Evolutionary conservation across 2,113 vertebrate species (phyloP).

Genomic region (Caretta caretta): DNA sequence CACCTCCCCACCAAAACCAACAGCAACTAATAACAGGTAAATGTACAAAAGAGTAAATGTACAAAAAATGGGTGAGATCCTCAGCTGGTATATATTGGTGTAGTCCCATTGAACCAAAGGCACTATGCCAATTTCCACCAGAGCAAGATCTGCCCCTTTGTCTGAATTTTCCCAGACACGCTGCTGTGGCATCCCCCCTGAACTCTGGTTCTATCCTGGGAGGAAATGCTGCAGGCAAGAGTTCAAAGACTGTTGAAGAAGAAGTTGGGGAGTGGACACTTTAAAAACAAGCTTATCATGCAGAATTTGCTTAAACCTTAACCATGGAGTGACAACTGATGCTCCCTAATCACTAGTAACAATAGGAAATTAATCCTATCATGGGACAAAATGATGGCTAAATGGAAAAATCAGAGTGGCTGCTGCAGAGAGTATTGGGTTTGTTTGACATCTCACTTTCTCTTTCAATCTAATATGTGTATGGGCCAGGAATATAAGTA

Average conservation of each 20-base stretch:
- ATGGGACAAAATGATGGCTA: background rate
- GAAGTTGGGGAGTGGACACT: background rate
- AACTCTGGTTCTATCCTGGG: background rate
- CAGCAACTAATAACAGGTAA: slow-evolving; percentile 5
- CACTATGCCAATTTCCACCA: slow-evolving; percentile 57
- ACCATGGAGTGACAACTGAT: background rate
- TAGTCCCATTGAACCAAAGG: slow-evolving; percentile 43
- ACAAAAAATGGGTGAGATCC: slow-evolving; percentile 38
- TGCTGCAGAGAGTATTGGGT: background rate
- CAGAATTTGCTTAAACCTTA: background rate
- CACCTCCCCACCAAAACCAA: background rate
- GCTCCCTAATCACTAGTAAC: background rate
- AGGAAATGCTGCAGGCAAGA: background rate
- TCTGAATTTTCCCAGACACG: slow-evolving; percentile 59
- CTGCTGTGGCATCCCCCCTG: slow-evolving; percentile 43
- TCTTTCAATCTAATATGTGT: background rate
- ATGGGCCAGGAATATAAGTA: background rate
- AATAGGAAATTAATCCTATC: background rate
- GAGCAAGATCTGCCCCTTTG: slow-evolving; percentile 61
- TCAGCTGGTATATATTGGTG: slow-evolving; percentile 56
- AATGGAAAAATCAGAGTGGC: background rate
- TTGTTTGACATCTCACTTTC: background rate
- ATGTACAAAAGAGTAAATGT: slow-evolving; percentile 13
- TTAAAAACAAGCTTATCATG: slow-evolving; percentile 2
- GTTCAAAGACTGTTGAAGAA: background rate